A percentile compares a stretch with the other conserved stretches of the same genome.
phyloP scores from a whole-genome alignment of 2,797 vertebrate genomes.

The Malacoraja senta region DNA sequence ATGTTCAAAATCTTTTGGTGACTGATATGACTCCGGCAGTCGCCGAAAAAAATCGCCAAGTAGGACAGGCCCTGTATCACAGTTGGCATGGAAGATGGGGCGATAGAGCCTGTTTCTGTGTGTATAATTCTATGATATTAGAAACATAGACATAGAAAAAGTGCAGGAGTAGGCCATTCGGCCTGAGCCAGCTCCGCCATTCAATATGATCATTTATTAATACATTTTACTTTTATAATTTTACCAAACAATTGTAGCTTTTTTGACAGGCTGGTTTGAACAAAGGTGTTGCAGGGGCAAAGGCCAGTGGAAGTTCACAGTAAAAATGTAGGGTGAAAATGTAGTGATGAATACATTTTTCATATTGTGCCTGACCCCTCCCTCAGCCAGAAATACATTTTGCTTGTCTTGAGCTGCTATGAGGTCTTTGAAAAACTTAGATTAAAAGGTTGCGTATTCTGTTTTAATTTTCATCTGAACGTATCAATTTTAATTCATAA shows the following conservation, averaged over 20 bases:
- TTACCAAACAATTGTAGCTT: not conserved
- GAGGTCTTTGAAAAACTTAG: not conserved
- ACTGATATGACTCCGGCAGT: too few relatives aligned
- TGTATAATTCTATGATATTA: too few relatives aligned
- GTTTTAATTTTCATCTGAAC: not conserved
- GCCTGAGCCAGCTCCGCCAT: too few relatives aligned
- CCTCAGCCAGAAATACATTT: not conserved
- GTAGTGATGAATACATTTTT: not conserved
- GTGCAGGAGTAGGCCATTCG: too few relatives aligned
- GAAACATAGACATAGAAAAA: too few relatives aligned
- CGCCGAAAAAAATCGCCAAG: too few relatives aligned
- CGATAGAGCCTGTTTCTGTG: too few relatives aligned
- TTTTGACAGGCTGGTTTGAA: not conserved
- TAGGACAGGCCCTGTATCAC: too few relatives aligned
- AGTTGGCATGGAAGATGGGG: too few relatives aligned
- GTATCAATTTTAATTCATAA: not conserved
- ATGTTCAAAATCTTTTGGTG: too few relatives aligned
- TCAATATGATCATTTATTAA: not conserved
- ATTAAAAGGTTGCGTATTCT: not conserved
- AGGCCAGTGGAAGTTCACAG: not conserved
- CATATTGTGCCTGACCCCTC: not conserved
- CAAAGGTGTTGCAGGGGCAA: not conserved
- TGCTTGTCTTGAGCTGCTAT: not conserved
- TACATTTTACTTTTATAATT: not conserved
- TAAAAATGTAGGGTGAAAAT: not conserved